A percentile compares a stretch with the other conserved stretches of the same genome.
phyloP scores from a whole-genome alignment of 2,888 invertebrate species.

The Eumacrocentrus americanus region DNA sequence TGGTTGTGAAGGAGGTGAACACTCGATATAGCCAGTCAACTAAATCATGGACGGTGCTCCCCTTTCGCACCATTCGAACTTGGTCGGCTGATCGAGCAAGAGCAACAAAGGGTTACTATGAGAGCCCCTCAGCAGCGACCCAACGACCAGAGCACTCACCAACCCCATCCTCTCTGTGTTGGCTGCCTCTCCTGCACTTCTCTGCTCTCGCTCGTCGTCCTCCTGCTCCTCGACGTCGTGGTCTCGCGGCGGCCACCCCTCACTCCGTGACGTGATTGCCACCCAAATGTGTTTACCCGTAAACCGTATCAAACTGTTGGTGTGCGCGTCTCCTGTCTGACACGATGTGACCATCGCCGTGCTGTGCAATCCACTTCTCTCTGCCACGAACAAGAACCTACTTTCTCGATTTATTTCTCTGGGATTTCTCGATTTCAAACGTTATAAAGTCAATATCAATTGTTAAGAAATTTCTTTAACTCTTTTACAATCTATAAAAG shows the following conservation, averaged over 20 bases:
- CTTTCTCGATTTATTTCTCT: neutral
- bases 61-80: conserved; percentile 8
- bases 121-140: conserved; percentile 53
- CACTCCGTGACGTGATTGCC: conserved; percentile 58
- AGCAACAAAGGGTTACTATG: conserved; percentile 59
- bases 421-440: neutral
- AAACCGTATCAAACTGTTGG: conserved; percentile 60
- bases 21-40: conserved; percentile 31
- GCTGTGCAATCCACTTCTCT: neutral
- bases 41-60: conserved; percentile 29
- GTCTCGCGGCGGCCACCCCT: conserved; percentile 39
- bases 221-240: conserved; percentile 33
- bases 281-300: conserved; percentile 60
- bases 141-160: conserved; percentile 37
- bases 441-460: no score
- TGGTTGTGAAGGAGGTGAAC: conserved; percentile 19
- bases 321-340: conserved; percentile 31
- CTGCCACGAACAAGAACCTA: neutral
- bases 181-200: conserved; percentile 19
- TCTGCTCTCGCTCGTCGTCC: conserved; percentile 19
- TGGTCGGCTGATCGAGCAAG: conserved; percentile 41
- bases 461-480: no score
- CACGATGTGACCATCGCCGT: conserved; percentile 21
- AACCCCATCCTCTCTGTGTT: conserved; percentile 26
- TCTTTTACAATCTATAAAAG: no score